Percentiles rank a stretch among this genome's conserved stretches.
Evolutionary conservation across 2,113 vertebrate genomes (phyloP).

Genomic region (Pipa parva): DNA sequence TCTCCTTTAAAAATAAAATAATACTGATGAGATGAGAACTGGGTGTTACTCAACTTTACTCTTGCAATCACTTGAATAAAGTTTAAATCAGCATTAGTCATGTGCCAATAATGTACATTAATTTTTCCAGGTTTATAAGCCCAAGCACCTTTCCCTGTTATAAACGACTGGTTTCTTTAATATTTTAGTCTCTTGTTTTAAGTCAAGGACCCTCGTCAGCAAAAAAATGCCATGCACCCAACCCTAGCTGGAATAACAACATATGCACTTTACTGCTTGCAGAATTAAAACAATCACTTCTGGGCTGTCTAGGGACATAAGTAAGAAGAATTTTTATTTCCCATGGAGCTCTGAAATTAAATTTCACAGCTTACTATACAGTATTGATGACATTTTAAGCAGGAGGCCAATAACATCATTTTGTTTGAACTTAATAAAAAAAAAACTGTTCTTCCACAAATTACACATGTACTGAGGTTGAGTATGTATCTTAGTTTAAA

Average conservation of each 20-base stretch:
- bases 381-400: slow-evolving; percentile 37
- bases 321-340: slow-evolving; percentile 30
- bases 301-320: slow-evolving; percentile 1
- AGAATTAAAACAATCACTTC: slow-evolving; percentile 21
- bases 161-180: neutral
- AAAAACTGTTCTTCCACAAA: neutral
- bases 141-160: no score
- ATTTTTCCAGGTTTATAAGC: slow-evolving; percentile 11
- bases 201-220: neutral
- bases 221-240: neutral
- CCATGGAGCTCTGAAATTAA: slow-evolving; percentile 37
- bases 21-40: no score
- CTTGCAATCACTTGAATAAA: no score
- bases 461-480: slow-evolving; percentile 1
- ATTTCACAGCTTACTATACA: slow-evolving; percentile 37
- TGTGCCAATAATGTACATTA: no score
- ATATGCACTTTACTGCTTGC: neutral
- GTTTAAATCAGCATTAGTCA: no score
- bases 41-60: no score
- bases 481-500: slow-evolving; percentile 3
- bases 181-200: neutral
- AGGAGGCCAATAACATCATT: slow-evolving; percentile 34
- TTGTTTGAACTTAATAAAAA: neutral
- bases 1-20: no score
- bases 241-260: neutral